Base-by-base conservation (phyloP, 1,140 invertebrate species). In the Leguminivora glycinivorella region DNA sequence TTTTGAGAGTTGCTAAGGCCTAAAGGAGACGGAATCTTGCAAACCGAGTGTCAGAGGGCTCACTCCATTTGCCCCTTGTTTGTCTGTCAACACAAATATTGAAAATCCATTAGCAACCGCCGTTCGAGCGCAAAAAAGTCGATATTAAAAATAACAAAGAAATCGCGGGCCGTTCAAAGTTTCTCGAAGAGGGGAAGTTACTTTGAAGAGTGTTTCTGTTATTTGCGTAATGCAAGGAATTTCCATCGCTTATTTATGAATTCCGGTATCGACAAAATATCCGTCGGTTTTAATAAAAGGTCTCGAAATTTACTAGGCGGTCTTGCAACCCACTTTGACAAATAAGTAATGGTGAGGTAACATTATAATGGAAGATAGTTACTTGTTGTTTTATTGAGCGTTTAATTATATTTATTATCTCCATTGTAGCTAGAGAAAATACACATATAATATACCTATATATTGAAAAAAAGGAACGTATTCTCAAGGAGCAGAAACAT, bases 31-130 rank as follows among this genome's bases (percentile, higher is more conserved):
- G 68, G 40, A 70, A 70, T 60, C 68, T 73, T 70, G 72, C 74
- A 74, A 74, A 71, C 73, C 71, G 71, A 76, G 67, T 72, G 71
- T 67, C 75, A 31, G 68, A 75, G 76, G 75, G 74, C 78, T 75
- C 75, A 77, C 74, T 80, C 73, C 63, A 76, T 75, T 74, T 68
- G 71, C 79, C 82, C 82, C 79, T 79, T 87, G 81, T 85, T 83
- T 85, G 83, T 84, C 78, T 82, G 82, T 83, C 79, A 85, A 84
- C 76, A 82, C 83, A 87, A 87, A 87, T 87, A 87, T 85, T 85
- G 84, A 82, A 84, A 87, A 85, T 87, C 84, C 84, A 87, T 87
- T 87, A 87, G 80, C 78, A 85, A 78, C 80, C 78, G 77, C 76
- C 78, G 72, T 73, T 75, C 69, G 70, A 76, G 76, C 81, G 80